Percentiles rank a stretch among this genome's conserved stretches.
phyloP scores from a whole-genome alignment of 2,888 invertebrate species.

The Macaria notata region DNA sequence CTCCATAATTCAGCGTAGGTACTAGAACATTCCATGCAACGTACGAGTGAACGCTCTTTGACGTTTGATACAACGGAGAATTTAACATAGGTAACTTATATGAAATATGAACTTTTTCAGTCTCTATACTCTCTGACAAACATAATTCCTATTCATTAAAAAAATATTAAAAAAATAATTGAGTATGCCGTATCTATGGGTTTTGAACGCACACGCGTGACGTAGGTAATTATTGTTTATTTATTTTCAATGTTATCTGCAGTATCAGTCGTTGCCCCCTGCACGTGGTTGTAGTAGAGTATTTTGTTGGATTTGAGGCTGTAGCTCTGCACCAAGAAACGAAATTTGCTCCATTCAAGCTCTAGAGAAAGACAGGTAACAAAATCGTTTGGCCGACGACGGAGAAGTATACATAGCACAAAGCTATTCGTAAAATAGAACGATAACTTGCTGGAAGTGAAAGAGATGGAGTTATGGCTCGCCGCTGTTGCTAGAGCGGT shows the following conservation, averaged over 20 bases:
- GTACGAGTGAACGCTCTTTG: no score
- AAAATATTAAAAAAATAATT: conserved; percentile 5
- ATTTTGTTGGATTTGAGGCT: conserved; percentile 80
- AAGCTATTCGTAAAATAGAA: conserved; percentile 82
- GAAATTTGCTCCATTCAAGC: conserved; percentile 78
- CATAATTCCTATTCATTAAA: neutral
- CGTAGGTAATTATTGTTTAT: conserved; percentile 58
- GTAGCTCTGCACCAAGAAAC: conserved; percentile 78
- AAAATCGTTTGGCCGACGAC: conserved; percentile 79
- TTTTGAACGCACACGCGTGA: conserved; percentile 20
- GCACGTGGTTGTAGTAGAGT: conserved; percentile 78
- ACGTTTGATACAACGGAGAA: no score
- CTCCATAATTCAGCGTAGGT: no score
- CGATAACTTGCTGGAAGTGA: conserved; percentile 62
- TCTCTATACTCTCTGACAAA: no score
- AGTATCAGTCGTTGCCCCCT: conserved; percentile 77
- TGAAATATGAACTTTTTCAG: no score
- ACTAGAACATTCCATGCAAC: no score
- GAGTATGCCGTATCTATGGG: conserved; percentile 14
- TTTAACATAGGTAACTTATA: no score
- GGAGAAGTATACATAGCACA: conserved; percentile 81
- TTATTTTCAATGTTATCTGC: conserved; percentile 73
- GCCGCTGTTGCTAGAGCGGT: conserved; percentile 53
- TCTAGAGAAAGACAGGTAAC: conserved; percentile 82
- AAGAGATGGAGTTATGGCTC: conserved; percentile 58